phyloP scores from a whole-genome alignment of 2,888 invertebrate genomes.

The Ernsta delagoae region DNA sequence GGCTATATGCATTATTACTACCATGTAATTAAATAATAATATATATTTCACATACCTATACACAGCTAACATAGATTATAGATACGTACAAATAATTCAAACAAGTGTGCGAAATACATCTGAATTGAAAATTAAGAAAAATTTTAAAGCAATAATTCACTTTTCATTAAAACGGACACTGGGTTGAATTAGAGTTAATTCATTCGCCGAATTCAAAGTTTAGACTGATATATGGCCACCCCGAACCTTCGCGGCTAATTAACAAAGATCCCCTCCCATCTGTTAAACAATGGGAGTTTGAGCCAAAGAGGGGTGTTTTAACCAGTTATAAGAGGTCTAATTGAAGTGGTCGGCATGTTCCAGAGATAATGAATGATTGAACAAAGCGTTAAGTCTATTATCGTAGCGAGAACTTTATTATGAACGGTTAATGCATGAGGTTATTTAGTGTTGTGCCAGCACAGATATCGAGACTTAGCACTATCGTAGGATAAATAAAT shows the following conservation, averaged over 20 bases:
- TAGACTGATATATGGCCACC: constrained; percentile 72
- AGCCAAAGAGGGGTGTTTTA: constrained; percentile 57
- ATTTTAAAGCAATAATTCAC: constrained; percentile 52
- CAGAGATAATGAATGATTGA: constrained; percentile 78
- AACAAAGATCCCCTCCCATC: constrained; percentile 49
- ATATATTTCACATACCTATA: too few species aligned
- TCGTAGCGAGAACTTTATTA: constrained; percentile 82
- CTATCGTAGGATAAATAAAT: neutral
- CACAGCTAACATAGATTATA: too few species aligned
- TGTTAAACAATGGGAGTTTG: constrained; percentile 51
- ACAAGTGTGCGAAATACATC: neutral
- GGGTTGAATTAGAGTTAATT: constrained; percentile 71
- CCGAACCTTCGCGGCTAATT: constrained; percentile 46
- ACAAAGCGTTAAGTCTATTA: constrained; percentile 82
- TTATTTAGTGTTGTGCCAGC: constrained; percentile 49
- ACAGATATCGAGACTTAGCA: constrained; percentile 46
- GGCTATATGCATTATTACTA: too few species aligned
- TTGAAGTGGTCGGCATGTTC: constrained; percentile 60
- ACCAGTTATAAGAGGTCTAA: constrained; percentile 60
- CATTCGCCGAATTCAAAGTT: constrained; percentile 69
- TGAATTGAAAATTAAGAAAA: constrained; percentile 29
- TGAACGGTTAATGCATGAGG: constrained; percentile 69
- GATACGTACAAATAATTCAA: too few species aligned
- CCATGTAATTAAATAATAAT: too few species aligned
- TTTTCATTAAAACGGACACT: constrained; percentile 70